Evolutionary conservation across 2,113 vertebrate genomes (phyloP).

Genomic region (Ctenomys sociabilis): DNA sequence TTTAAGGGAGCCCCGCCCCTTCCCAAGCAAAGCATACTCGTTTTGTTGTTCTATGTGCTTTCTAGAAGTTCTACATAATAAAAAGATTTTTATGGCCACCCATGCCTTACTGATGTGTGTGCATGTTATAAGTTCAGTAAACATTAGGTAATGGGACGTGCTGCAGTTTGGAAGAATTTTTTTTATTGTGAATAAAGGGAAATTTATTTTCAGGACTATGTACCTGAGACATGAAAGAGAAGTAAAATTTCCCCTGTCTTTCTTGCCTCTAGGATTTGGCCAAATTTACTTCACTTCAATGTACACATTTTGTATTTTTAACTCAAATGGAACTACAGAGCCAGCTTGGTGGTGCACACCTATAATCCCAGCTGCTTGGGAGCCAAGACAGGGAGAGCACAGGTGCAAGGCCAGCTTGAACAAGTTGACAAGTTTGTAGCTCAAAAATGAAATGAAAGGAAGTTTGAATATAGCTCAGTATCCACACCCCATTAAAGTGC

Average conservation of each 20-base stretch:
- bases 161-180: constrained; percentile 42
- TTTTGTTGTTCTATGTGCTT: background rate
- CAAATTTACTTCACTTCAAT: background rate
- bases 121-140: constrained; percentile 54
- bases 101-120: constrained; percentile 12
- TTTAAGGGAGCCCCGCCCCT: background rate
- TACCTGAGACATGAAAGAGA: constrained; percentile 23
- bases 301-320: background rate
- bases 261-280: background rate
- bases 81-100: background rate
- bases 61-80: constrained; percentile 39
- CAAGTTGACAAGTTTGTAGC: background rate
- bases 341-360: background rate
- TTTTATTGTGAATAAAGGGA: constrained; percentile 32
- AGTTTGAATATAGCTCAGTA: background rate
- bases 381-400: background rate
- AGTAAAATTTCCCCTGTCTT: background rate
- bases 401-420: background rate
- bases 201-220: background rate
- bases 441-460: background rate
- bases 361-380: background rate
- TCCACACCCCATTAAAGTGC: background rate
- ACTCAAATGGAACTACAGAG: background rate
- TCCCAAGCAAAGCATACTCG: constrained; percentile 62
- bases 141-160: background rate